phyloP scores from a whole-genome alignment of 2,113 vertebrate genomes.

The Origma solitaria region DNA sequence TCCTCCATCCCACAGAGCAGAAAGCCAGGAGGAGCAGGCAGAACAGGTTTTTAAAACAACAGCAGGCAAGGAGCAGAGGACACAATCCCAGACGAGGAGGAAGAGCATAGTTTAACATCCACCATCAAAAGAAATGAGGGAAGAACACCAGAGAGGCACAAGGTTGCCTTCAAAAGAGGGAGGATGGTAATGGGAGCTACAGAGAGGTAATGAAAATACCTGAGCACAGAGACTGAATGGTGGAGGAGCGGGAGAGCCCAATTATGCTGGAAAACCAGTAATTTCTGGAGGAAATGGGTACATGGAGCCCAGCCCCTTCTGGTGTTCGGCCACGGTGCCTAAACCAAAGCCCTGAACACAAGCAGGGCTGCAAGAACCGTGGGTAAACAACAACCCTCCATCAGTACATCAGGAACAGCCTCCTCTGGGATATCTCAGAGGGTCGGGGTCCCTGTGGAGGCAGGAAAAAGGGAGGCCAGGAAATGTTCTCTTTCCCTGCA shows the following conservation, averaged over 20 bases:
- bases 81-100: background rate
- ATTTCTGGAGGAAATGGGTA: background rate
- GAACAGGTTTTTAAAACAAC: constrained; percentile 17
- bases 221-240: background rate
- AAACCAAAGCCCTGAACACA: background rate
- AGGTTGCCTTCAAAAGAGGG: background rate
- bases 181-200: background rate
- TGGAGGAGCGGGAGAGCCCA: background rate
- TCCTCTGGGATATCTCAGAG: background rate
- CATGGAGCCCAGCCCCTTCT: background rate
- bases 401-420: background rate
- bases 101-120: background rate
- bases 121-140: background rate
- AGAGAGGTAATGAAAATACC: background rate
- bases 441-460: background rate
- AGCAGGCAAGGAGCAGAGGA: background rate
- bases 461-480: background rate
- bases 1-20: background rate
- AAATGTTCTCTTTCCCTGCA: accelerated
- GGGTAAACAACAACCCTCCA: background rate
- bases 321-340: background rate
- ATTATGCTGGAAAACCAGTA: background rate
- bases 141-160: background rate
- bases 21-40: constrained; percentile 23
- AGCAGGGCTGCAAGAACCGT: background rate